These are phyloP conservation scores for Halichondria panicea DNA, from an alignment of 37 sponge, comb jelly and placozoan species.

Conservation along the genomic window DNA sequence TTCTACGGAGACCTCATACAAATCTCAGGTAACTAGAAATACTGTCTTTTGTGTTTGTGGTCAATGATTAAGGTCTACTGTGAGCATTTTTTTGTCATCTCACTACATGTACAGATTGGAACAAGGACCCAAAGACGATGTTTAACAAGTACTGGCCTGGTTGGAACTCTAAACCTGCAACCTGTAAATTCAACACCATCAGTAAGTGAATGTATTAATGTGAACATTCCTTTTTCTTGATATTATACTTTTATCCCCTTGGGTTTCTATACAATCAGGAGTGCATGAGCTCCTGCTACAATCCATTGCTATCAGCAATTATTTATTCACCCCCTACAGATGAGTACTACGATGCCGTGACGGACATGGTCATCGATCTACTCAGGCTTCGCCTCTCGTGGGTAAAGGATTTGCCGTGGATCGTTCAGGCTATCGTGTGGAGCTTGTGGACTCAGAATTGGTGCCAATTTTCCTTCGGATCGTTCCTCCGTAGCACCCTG, in stretches of 20 bases:
- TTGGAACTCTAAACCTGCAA: too few relatives aligned
- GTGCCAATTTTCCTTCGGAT: slow-evolving; percentile 17
- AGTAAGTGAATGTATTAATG: too few relatives aligned
- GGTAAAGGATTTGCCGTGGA: neutral
- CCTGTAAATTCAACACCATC: too few relatives aligned
- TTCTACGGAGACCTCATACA: too few relatives aligned
- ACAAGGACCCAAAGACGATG: slow-evolving; percentile 1
- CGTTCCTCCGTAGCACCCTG: slow-evolving; percentile 26
- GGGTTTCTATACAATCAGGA: too few relatives aligned
- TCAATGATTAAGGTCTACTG: too few relatives aligned
- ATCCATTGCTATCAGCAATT: too few relatives aligned
- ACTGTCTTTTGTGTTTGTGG: too few relatives aligned
- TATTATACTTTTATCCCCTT: too few relatives aligned
- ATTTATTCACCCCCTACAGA: slow-evolving; percentile 15
- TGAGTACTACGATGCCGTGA: slow-evolving; percentile 15
- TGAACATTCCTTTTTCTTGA: too few relatives aligned
- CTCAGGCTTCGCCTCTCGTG: slow-evolving; percentile 7
- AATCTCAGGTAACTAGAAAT: too few relatives aligned
- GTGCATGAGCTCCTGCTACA: too few relatives aligned
- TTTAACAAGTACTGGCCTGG: slow-evolving; percentile 23
- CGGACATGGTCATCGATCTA: neutral
- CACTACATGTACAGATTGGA: slow-evolving; percentile 27
- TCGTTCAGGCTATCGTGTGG: slow-evolving; percentile 23
- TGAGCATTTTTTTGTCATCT: neutral
- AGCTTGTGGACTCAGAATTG: slow-evolving; percentile 27